Base-by-base conservation (phyloP, 1,140 invertebrate genomes). In the Drosophila nannoptera region DNA sequence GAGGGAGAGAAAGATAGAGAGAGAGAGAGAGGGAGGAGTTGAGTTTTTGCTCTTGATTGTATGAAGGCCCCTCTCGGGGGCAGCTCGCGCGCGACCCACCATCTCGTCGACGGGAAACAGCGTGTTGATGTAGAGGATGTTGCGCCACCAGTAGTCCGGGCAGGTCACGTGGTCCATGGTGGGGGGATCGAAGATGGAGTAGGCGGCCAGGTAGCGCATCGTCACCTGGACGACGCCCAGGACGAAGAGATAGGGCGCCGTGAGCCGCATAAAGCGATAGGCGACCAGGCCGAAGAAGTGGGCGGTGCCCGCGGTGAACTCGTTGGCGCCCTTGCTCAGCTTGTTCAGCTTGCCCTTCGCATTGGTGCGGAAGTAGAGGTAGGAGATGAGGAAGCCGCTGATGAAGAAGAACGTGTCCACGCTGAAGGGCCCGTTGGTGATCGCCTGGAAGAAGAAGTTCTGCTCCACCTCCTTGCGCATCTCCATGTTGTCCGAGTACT, bases 321-420 rank as follows among this genome's bases (percentile, higher is more conserved):
- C 94, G 33, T 92, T 92, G 2, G 91, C 92, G 2, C 94, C 94
- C 69, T 95, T 94, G 6, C 93, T 93, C 14, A 95, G 90, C 54
- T 93, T 91, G 59, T 95, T 94, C 56, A 96, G 89, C 77, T 95
- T 95, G 40, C 94, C 94, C 84, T 94, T 95, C 11, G 94, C 93
- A 76, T 94, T 95, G 6, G 94, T 95, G 14, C 95, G 91, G 90
- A 96, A 96, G 88, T 95, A 96, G n/a, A 96, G 90, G 86, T 94
- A 96, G 7, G 94, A 94, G 14, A 96, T 95, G 75, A 96, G 91
- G 75, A 96, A 92, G 14, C 95, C 95, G 56, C 95, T 95, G 54
- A 89, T 90, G 86, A 97, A 95, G 91, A 98, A 98, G 90, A 97
- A 98, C 0, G 96, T 96, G 84, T 97, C 96, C 0, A 98, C 97